phyloP scores from a whole-genome alignment of 2,797 vertebrate species.

The Karalla daura region DNA sequence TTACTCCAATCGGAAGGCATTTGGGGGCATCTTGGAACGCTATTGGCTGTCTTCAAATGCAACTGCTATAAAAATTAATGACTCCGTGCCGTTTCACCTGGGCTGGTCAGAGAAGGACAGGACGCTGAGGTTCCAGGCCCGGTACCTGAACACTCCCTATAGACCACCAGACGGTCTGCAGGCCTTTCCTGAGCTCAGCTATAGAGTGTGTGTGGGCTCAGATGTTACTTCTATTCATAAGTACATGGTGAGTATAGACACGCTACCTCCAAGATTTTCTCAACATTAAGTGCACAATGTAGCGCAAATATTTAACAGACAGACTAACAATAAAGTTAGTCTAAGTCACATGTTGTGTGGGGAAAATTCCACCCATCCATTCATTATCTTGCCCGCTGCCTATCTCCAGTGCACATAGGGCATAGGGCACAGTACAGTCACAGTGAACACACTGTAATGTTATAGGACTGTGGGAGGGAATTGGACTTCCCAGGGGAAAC shows the following conservation, averaged over 20 bases:
- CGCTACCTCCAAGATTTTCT: no score
- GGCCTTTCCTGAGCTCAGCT: constrained; percentile 90
- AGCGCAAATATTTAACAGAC: no score
- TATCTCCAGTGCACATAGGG: no score
- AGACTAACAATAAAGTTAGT: no score
- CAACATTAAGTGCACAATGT: no score
- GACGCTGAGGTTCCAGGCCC: constrained; percentile 89
- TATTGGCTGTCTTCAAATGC: constrained; percentile 97
- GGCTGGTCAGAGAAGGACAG: constrained; percentile 91
- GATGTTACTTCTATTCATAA: constrained; percentile 96
- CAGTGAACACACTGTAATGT: no score
- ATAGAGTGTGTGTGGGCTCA: constrained; percentile 92
- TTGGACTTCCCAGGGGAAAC: no score
- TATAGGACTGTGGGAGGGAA: no score
- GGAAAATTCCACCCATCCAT: no score
- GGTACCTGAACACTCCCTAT: constrained; percentile 90
- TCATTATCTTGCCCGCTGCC: no score
- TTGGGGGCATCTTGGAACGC: constrained; percentile 93
- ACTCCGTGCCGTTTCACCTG: constrained; percentile 95
- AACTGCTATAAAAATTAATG: constrained; percentile 92
- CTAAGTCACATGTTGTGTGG: no score
- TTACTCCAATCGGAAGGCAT: constrained; percentile 86
- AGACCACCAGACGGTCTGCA: constrained; percentile 80
- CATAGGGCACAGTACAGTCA: no score
- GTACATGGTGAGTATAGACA: constrained; percentile 88